Evolutionary conservation across 2,888 invertebrate genomes (phyloP).

Genomic region (Steromphala cineraria): DNA sequence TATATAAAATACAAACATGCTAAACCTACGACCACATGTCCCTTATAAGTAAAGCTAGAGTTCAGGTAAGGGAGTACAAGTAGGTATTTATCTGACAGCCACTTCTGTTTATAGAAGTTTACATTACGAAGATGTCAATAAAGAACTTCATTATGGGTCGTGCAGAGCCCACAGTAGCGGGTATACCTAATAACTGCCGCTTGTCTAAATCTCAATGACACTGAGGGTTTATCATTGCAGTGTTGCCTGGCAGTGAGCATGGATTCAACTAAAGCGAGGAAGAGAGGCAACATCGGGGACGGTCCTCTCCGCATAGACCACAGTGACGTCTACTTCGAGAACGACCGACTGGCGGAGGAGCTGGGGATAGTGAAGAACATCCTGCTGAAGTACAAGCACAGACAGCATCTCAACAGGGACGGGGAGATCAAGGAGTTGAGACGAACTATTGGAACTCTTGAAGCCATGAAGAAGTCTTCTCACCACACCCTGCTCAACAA

Average conservation of each 20-base stretch:
- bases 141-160: no score
- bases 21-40: no score
- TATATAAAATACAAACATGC: no score
- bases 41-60: no score
- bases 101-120: no score
- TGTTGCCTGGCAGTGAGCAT: background rate
- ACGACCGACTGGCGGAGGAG: constrained; percentile 50
- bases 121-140: no score
- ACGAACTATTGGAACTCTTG: constrained; percentile 37
- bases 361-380: constrained; percentile 39
- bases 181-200: no score
- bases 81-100: no score
- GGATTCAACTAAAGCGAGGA: constrained; percentile 26
- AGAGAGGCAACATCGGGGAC: constrained; percentile 45
- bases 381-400: constrained; percentile 43
- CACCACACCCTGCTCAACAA: constrained; percentile 37
- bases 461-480: constrained; percentile 27
- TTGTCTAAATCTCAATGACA: no score
- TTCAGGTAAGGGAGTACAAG: no score
- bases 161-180: no score
- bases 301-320: constrained; percentile 49
- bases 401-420: constrained; percentile 38
- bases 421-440: constrained; percentile 45
- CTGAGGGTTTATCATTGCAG: background rate
- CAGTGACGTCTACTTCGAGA: constrained; percentile 58